Evolutionary conservation across 1,140 invertebrate genomes (phyloP), one percentile per base, ranked within the genome.

Genomic region (Anoplolepis gracilipes): DNA sequence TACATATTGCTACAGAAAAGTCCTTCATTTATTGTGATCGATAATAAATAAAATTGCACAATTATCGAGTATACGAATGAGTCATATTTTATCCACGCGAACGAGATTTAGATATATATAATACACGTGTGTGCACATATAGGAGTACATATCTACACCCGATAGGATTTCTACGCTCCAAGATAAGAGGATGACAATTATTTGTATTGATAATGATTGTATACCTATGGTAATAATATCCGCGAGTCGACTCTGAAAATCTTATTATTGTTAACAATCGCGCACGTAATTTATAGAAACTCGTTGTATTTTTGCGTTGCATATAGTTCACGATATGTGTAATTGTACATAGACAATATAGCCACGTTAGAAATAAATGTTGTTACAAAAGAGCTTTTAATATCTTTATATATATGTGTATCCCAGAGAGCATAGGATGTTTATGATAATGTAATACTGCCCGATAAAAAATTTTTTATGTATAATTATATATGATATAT

Each of bases 281-380:
- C 28, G 70, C 72, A 86, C 64, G 39, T 59, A 42, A 25, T 62
- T 61, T 86, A 33, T 86, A 88, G 87, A 75, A 28, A 55, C 16
- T 77, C 65, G 81, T 88, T 88, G 84, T 88, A 53, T 86, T 89
- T 89, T 89, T 89, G 55, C 73, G 87, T 88, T 89, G 85, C 79
- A 81, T 89, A 89, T 89, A 89, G 86, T 39, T 73, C 42, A 89
- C 28, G 70, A 67, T 69, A 65, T 90, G 85, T 85, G 73, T 91
- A 90, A 86, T 61, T 91, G 90, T 90, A 90, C 25, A 91, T 88
- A 90, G 89, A 87, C 49, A 76, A 89, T 88, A 88, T 88, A 88
- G 77, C 1, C 30, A 57, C 59, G 55, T 77, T 89, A 91, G 89
- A 86, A 90, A 91, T 91, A 90, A 91, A 91, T 90, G 90, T 91